Evolutionary conservation across 2,113 vertebrate species (phyloP).

Genomic region (Gopherus flavomarginatus): DNA sequence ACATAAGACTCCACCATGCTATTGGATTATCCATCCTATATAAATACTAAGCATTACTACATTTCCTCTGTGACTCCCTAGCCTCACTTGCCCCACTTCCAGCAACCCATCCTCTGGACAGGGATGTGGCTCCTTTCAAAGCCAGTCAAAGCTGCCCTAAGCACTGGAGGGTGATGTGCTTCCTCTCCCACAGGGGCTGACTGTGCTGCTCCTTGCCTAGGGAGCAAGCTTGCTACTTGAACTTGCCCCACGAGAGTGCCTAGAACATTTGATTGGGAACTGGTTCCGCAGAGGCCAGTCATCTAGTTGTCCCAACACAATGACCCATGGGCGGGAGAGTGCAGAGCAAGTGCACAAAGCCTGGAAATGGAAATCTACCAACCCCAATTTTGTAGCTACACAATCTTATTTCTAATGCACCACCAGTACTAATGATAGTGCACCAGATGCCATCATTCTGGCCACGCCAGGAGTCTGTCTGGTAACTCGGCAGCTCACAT

Average conservation of each 20-base stretch:
- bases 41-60: neutral
- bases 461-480: neutral
- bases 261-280: slow-evolving; percentile 70
- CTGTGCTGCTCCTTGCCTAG: neutral
- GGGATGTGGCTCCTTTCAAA: neutral
- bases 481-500: neutral
- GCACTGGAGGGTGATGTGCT: neutral
- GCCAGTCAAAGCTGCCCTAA: neutral
- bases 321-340: neutral
- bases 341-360: slow-evolving; percentile 6
- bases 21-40: neutral
- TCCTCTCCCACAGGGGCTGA: neutral
- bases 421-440: neutral
- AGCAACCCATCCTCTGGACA: neutral
- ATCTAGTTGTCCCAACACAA: slow-evolving; percentile 11
- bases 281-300: slow-evolving; percentile 56
- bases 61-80: neutral
- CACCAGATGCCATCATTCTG: neutral
- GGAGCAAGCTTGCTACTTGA: neutral
- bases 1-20: neutral
- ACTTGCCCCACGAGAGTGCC: slow-evolving; percentile 38
- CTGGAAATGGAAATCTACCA: neutral
- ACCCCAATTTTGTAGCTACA: neutral
- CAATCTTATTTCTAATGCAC: neutral
- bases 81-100: neutral